Conservation (phyloP, 2,113 vertebrate species). For the Callocephalon fimbriatum region DNA sequence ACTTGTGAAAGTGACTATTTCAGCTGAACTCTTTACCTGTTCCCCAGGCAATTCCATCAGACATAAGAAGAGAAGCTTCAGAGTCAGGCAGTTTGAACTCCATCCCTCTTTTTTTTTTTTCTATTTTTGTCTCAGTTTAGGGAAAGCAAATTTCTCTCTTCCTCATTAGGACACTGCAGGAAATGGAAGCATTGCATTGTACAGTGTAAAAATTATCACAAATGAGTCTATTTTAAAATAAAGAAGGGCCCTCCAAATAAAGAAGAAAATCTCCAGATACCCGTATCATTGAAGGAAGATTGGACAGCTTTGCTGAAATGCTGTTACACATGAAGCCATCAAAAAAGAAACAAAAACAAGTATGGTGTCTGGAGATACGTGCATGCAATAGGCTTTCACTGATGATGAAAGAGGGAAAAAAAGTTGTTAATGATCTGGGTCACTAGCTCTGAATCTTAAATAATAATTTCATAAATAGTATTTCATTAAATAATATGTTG, state of each 20-base stretch:
- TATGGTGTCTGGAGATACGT: background rate
- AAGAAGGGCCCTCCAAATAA: background rate
- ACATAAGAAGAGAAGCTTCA: background rate
- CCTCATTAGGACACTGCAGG: background rate
- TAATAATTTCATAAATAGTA: background rate
- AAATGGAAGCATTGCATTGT: background rate
- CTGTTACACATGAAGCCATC: background rate
- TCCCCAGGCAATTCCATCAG: background rate
- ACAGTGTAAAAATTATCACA: background rate
- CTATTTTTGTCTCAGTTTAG: background rate
- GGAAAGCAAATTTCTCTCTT: background rate
- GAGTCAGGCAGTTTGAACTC: background rate
- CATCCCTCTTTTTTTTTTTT: background rate
- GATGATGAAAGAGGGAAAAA: background rate
- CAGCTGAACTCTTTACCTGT: background rate
- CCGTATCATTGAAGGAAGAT: background rate
- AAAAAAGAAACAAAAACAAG: background rate
- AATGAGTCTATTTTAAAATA: background rate
- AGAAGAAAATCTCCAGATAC: background rate
- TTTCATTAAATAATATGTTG: background rate
- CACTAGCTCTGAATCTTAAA: background rate
- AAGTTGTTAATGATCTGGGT: background rate
- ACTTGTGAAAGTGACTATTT: background rate
- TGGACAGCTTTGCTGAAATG: background rate
- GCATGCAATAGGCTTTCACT: background rate